Base-by-base conservation (phyloP, 2,888 invertebrate species). In the Acleris laterana region DNA sequence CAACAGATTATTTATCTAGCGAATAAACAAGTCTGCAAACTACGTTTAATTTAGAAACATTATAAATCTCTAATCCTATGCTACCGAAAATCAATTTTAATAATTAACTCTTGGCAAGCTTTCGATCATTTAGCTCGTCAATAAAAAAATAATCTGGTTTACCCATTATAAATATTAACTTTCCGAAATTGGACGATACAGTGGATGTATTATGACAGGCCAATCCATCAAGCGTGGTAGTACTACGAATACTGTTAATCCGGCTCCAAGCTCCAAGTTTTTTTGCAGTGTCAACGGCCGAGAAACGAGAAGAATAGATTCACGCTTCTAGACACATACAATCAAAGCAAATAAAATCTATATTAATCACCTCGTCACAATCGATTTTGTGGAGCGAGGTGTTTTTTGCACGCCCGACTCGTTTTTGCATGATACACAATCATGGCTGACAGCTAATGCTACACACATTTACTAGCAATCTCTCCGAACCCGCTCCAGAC, bases 381-480 rank as follows among this genome's bases (percentile, higher is more conserved):
- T 80, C 72, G 75, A 75, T 72, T 75, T 75, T 74, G 75, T 77
- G 77, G 72, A 78, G 81, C 81, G 80, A 81, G 81, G 81, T 73
- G 75, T 76, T 82, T 82, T 85, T 85, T 82, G 77, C 77, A 68
- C 66, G 63, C 69, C 63, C 71, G 70, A 70, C 61, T 74, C 73
- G 77, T 88, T 89, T 88, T 89, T 87, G 85, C 86, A 83, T 85
- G 83, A 85, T 84, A 81, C 77, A 82, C 87, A 87, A 89, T 89
- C 88, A 89, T 78, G 70, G 73, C 76, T 86, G 83, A 86, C 86
- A 85, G 86, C 74, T 82, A 84, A 84, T 85, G 78, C 81, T 82
- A 81, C 81, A 84, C 85, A 82, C 78, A 73, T 82, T 82, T 82
- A 77, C 68, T 73, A 79, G 77, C 62, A 76, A 77, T 80, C 77